Evolutionary conservation across 2,888 invertebrate species (phyloP).

Genomic region (Acanthosepion lycidas): DNA sequence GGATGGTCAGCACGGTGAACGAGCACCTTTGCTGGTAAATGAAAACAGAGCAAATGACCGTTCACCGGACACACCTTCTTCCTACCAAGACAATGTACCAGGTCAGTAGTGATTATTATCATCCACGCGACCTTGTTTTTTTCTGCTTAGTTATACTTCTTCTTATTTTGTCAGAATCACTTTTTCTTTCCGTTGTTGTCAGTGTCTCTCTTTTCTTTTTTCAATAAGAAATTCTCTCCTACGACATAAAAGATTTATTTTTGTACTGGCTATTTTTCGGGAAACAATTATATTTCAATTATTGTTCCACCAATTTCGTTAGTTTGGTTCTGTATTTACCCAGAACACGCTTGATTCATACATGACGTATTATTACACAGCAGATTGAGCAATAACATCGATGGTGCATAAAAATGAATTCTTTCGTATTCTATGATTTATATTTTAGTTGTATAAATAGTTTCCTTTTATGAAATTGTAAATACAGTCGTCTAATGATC

Average conservation of each 20-base stretch:
- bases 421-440: not conserved
- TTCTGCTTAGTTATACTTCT: not conserved
- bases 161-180: not conserved
- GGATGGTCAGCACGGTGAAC: slow-evolving; percentile 41
- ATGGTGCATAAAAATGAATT: not conserved
- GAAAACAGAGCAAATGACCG: slow-evolving; percentile 35
- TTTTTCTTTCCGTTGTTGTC: not conserved
- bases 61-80: slow-evolving; percentile 24
- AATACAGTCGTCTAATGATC: no score
- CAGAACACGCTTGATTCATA: not conserved
- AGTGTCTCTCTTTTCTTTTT: not conserved
- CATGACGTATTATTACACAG: not conserved
- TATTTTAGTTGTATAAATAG: no score
- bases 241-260: not conserved
- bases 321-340: not conserved
- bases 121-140: not conserved
- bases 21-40: slow-evolving; percentile 44
- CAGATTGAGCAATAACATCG: not conserved
- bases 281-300: not conserved
- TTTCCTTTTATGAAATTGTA: no score
- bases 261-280: not conserved
- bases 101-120: not conserved
- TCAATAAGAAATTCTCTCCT: not conserved
- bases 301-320: not conserved
- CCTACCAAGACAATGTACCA: slow-evolving; percentile 46